A percentile compares a stretch with the other conserved stretches of the same genome.
Evolutionary conservation across 2,113 vertebrate species (phyloP).

Genomic region (Sander vitreus): DNA sequence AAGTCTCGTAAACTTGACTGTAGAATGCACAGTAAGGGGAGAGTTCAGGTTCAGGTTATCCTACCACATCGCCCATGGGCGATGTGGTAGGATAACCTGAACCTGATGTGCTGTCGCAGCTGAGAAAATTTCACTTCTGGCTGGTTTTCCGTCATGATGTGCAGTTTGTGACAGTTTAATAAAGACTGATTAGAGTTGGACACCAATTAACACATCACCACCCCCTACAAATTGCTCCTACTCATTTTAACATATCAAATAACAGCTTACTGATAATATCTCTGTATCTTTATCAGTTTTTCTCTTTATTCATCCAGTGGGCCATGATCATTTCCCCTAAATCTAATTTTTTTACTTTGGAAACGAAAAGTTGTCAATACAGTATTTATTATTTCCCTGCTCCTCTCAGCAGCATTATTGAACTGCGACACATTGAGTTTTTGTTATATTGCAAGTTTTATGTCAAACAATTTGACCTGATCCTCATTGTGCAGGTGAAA

Average conservation of each 20-base stretch:
- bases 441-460: no score
- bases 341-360: slow-evolving; percentile 36
- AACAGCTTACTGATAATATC: slow-evolving; percentile 45
- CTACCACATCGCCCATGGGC: not conserved
- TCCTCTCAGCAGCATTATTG: no score
- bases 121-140: not conserved
- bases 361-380: slow-evolving; percentile 21
- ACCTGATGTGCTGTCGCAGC: no score
- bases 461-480: no score
- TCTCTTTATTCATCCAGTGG: not conserved
- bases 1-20: no score
- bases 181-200: slow-evolving; percentile 23
- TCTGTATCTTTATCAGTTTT: not conserved
- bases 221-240: slow-evolving; percentile 8
- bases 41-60: no score
- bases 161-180: slow-evolving; percentile 9
- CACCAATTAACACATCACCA: slow-evolving; percentile 26
- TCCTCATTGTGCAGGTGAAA: no score
- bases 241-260: slow-evolving; percentile 43
- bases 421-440: no score
- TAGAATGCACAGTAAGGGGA: no score
- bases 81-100: no score
- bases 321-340: slow-evolving; percentile 17
- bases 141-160: not conserved
- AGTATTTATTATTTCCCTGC: no score